Conservation (phyloP, 2,797 vertebrate genomes). For the Galago senegalensis region DNA sequence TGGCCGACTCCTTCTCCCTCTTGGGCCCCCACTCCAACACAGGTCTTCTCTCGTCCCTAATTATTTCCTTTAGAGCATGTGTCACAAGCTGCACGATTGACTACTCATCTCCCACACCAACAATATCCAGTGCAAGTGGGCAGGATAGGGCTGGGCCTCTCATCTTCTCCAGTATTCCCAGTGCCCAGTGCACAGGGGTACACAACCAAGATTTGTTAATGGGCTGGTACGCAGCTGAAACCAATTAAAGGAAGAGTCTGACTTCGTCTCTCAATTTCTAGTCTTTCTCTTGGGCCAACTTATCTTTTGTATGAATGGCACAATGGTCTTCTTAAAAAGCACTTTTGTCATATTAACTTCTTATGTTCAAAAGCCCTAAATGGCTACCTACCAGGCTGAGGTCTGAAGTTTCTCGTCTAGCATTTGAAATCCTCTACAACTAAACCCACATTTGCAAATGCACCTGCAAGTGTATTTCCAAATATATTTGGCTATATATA, state of each 20-base stretch:
- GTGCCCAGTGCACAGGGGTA: background rate
- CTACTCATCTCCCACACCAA: background rate
- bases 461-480: constrained; percentile 29
- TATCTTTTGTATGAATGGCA: background rate
- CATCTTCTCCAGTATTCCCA: background rate
- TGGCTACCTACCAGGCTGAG: background rate
- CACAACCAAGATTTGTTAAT: background rate
- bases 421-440: background rate
- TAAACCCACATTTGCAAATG: background rate
- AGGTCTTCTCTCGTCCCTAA: too few relatives aligned
- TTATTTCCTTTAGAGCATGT: background rate
- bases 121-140: background rate
- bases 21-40: background rate
- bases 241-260: background rate
- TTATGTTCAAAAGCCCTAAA: background rate
- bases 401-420: constrained; percentile 15
- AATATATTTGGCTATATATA: background rate
- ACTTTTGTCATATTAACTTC: background rate
- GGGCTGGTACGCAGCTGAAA: background rate
- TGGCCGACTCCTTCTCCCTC: background rate
- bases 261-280: background rate
- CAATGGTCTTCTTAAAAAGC: background rate
- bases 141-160: background rate
- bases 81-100: background rate
- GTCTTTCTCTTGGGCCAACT: background rate